Percentiles rank a stretch among this genome's conserved stretches.
Evolutionary conservation across 2,797 vertebrate genomes (phyloP).

Genomic region (Sebastes aleutianus): DNA sequence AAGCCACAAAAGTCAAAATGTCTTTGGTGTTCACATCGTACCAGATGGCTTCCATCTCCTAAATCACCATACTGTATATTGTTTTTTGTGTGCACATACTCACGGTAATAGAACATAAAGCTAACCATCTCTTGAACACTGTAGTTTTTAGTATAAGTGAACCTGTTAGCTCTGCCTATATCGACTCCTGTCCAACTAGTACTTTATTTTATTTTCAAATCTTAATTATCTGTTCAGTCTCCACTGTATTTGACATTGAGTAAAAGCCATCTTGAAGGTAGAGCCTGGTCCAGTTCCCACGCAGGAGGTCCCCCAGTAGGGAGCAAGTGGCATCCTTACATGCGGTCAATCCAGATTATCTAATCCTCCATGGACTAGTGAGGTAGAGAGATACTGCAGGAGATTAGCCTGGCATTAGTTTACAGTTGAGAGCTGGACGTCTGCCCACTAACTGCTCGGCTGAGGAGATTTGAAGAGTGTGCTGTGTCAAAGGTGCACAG

Average conservation of each 20-base stretch:
- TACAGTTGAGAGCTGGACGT: constrained; percentile 20
- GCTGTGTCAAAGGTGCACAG: constrained; percentile 30
- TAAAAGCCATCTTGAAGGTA: background rate
- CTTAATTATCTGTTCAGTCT: background rate
- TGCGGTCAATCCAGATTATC: constrained; percentile 62
- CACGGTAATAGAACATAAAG: background rate
- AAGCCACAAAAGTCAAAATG: background rate
- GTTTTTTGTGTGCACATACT: background rate
- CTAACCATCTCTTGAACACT: background rate
- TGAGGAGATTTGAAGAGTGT: constrained; percentile 45
- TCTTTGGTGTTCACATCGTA: background rate
- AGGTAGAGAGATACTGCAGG: constrained; percentile 27
- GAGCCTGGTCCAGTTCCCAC: constrained; percentile 21
- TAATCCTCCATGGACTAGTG: constrained; percentile 30
- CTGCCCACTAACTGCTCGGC: constrained; percentile 46
- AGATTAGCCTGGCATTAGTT: constrained; percentile 55
- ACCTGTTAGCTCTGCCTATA: background rate
- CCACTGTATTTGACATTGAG: background rate
- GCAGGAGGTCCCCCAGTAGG: constrained; percentile 13
- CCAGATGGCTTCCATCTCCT: background rate
- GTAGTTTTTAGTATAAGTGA: background rate
- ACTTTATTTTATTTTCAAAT: background rate
- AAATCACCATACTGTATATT: background rate
- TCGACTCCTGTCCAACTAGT: background rate
- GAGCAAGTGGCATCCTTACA: constrained; percentile 41